Evolutionary conservation across 1,140 invertebrate species (phyloP).

Genomic region (Scaptodrosophila lebanonensis): DNA sequence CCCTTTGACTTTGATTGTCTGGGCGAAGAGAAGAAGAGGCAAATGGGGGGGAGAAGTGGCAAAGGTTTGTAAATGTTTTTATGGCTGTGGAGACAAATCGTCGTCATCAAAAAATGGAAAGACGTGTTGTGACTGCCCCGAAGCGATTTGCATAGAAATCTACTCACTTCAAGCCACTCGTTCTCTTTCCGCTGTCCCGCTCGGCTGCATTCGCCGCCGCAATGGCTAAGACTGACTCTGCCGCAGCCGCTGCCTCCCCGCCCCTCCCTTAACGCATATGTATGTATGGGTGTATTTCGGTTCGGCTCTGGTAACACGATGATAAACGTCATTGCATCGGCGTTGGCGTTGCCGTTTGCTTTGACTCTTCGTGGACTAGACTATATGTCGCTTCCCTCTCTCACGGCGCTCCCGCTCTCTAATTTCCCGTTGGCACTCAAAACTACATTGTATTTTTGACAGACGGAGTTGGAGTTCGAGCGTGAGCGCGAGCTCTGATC

Average conservation of each 20-base stretch:
- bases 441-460: conserved; percentile 3
- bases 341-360: too few relatives aligned
- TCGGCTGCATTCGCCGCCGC: conserved; percentile 8
- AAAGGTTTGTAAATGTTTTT: conserved; percentile 41
- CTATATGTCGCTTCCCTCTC: conserved; percentile 25
- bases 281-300: conserved; percentile 13
- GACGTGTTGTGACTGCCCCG: conserved; percentile 39
- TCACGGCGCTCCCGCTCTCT: neutral
- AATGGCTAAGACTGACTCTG: conserved; percentile 19
- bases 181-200: conserved; percentile 25
- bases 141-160: conserved; percentile 60
- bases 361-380: conserved; percentile 30
- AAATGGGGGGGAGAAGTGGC: conserved; percentile 3
- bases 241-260: too few relatives aligned
- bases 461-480: too few relatives aligned
- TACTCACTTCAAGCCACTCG: conserved; percentile 17
- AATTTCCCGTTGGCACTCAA: neutral
- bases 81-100: conserved; percentile 70
- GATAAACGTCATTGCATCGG: conserved; percentile 38
- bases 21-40: conserved; percentile 1
- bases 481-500: too few relatives aligned
- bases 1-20: conserved; percentile 39
- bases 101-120: conserved; percentile 64
- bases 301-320: conserved; percentile 18
- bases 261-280: too few relatives aligned